Percentiles rank a stretch among this genome's conserved stretches.
phyloP scores from a whole-genome alignment of 2,888 invertebrate species.

The Drosophila sordidapex region DNA sequence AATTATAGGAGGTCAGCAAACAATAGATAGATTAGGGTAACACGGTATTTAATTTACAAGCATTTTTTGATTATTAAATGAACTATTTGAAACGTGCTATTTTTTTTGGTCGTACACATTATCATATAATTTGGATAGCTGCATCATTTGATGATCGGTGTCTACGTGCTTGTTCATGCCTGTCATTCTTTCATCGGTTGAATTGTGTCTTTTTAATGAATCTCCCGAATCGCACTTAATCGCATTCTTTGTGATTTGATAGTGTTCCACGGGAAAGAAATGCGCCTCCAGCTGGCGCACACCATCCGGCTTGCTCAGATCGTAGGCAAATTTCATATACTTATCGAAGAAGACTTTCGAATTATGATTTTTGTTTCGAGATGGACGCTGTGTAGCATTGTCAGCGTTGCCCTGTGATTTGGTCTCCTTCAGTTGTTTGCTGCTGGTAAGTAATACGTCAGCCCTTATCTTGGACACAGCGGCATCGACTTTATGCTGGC shows the following conservation, averaged over 20 bases:
- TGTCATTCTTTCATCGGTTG: background rate
- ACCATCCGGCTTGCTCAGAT: slow-evolving; percentile 64
- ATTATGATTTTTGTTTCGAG: slow-evolving; percentile 40
- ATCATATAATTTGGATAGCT: slow-evolving; percentile 12
- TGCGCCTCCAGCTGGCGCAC: slow-evolving; percentile 66
- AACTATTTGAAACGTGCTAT: background rate
- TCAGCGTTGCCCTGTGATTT: slow-evolving; percentile 26
- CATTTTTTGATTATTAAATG: background rate
- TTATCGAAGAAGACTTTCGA: slow-evolving; percentile 67
- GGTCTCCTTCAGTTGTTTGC: slow-evolving; percentile 19
- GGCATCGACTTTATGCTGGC: slow-evolving; percentile 17
- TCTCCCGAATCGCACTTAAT: slow-evolving; percentile 23
- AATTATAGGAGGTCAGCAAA: background rate
- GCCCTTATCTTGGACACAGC: slow-evolving; percentile 5
- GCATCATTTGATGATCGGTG: background rate
- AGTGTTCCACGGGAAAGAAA: slow-evolving; percentile 54
- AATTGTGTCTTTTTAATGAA: slow-evolving; percentile 7
- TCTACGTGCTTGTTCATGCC: background rate
- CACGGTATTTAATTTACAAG: slow-evolving; percentile 17
- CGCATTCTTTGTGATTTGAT: background rate
- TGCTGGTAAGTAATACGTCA: slow-evolving; percentile 6
- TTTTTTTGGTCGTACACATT: background rate
- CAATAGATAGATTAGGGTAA: background rate
- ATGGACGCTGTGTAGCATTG: slow-evolving; percentile 17
- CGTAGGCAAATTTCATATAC: slow-evolving; percentile 68